phyloP scores from a whole-genome alignment of 2,113 vertebrate genomes.

The Neodontobutis hainanensis region DNA sequence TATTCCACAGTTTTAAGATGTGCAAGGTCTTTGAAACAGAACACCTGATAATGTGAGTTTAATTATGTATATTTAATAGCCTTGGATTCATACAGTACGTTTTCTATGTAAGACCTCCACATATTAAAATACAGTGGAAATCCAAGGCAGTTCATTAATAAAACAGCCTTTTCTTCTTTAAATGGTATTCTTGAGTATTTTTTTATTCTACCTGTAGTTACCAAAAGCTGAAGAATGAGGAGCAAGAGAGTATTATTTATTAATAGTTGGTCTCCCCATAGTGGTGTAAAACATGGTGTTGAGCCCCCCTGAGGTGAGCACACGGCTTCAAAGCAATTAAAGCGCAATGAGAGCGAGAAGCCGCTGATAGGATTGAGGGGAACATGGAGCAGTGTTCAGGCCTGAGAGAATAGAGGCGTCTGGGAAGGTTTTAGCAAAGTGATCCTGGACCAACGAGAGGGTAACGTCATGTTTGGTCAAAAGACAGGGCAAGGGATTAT shows the following conservation, averaged over 20 bases:
- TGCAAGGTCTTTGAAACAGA: slow-evolving; percentile 22
- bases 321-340: slow-evolving; percentile 77
- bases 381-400: neutral
- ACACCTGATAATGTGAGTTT: slow-evolving; percentile 26
- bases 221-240: slow-evolving; percentile 32
- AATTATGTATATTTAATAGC: slow-evolving; percentile 29
- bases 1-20: neutral
- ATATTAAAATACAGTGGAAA: slow-evolving; percentile 5
- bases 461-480: too few species aligned
- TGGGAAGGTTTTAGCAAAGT: too few species aligned
- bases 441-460: too few species aligned
- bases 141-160: neutral
- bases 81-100: slow-evolving; percentile 4
- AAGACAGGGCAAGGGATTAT: too few species aligned
- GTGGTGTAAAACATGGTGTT: slow-evolving; percentile 77
- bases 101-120: too few species aligned
- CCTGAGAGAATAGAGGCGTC: neutral
- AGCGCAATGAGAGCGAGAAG: slow-evolving; percentile 48
- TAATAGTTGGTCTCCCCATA: slow-evolving; percentile 72
- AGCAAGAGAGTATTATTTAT: slow-evolving; percentile 72
- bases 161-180: slow-evolving; percentile 5
- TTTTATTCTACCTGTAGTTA: slow-evolving; percentile 9
- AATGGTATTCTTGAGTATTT: slow-evolving; percentile 8
- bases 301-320: slow-evolving; percentile 67
- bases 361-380: slow-evolving; percentile 23